phyloP scores from a whole-genome alignment of 2,888 invertebrate genomes.

The Troides aeacus region DNA sequence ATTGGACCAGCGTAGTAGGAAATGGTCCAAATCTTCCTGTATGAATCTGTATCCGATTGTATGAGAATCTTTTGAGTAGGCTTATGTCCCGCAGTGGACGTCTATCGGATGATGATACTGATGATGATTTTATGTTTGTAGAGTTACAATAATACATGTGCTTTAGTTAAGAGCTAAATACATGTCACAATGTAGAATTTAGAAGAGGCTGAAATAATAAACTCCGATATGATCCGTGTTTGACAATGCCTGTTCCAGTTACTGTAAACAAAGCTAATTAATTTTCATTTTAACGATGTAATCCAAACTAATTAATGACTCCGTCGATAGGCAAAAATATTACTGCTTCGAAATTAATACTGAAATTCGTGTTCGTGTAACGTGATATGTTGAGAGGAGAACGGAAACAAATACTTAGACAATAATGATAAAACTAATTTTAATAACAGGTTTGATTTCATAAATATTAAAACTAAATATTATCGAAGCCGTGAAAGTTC shows the following conservation, averaged over 20 bases:
- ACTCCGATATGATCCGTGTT: background rate
- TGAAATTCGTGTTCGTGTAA: background rate
- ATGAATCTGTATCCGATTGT: no score
- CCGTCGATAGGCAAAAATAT: background rate
- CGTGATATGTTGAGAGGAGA: background rate
- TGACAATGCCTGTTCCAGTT: constrained; percentile 5
- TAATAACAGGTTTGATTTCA: background rate
- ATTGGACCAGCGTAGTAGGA: no score
- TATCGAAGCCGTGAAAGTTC: no score
- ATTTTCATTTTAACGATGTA: constrained; percentile 22
- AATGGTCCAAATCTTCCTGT: no score
- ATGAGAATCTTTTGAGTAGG: no score
- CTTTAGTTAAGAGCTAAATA: background rate
- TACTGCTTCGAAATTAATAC: background rate
- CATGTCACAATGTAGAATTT: background rate
- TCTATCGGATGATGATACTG: no score
- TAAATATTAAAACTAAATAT: no score
- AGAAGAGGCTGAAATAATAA: background rate
- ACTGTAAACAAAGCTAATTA: constrained; percentile 13
- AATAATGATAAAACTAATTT: background rate
- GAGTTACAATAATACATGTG: no score
- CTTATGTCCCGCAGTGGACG: no score
- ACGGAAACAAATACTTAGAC: constrained; percentile 1
- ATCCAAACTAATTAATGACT: constrained; percentile 8
- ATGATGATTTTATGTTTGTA: no score